Evolutionary conservation across 2,113 vertebrate species (phyloP), one percentile per base, ranked within the genome.

Genomic region (Macaca nemestrina): DNA sequence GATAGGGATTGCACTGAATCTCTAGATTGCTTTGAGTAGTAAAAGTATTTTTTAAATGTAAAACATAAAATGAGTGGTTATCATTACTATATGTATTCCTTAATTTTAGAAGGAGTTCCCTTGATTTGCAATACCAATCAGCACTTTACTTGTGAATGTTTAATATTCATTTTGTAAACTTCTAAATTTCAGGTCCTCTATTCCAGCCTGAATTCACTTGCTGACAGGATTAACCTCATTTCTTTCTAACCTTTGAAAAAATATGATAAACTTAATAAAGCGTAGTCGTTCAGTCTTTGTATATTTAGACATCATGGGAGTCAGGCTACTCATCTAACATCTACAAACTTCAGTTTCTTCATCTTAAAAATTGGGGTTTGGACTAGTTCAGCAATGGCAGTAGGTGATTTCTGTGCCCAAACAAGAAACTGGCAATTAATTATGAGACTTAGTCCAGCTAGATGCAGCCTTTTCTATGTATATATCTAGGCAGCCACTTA

Each of bases 121-220:
- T 78, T 57, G 32, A 67, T 20, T 38, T 95, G 30, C 72, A 84
- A 84, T 38, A 43, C 5, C 55, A 40, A 40, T 64, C 50, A 93
- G 27, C 30, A 67, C 55, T 84, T 88, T 59, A 73, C 27, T 76
- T 79, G 1, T 45, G n/a, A 82, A n/a, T 75, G 35, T 92, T 88
- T 88, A 70, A 78, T 59, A 81, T 59, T 80, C 57, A 35, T 52
- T 95, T 55, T 84, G 11, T 93, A 93, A 78, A 80, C 22, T 70
- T 94, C 14, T 80, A 78, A 64, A 83, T 86, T 75, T 57, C 35
- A 80, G 6, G 6, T 87, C n/a, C 35, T 86, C 25, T 72, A 27
- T 90, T 79, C 57, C 59, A 91, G 17, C 38, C 61, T 80, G 22
- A 88, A 88, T 96, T 92, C 40, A 93, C 55, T 95, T 80, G 12